These are phyloP conservation scores for Pachypanchax playfairii DNA, from an alignment of 2,113 vertebrate species.

Conservation along the genomic window DNA sequence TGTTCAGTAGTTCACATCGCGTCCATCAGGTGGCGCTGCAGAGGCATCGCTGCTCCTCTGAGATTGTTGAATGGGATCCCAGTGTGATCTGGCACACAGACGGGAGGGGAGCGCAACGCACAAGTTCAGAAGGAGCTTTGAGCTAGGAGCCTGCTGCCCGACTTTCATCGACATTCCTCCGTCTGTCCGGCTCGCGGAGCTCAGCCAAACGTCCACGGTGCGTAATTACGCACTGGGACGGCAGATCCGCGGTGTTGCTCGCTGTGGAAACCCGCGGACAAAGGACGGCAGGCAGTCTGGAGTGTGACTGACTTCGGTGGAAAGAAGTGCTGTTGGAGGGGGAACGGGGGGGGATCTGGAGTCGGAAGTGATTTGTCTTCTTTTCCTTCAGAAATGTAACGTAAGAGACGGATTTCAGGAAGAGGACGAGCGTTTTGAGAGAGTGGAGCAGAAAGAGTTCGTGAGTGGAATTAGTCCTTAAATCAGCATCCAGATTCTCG, in stretches of 20 bases:
- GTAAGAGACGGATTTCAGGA: constrained; percentile 27
- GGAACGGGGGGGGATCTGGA: constrained; percentile 37
- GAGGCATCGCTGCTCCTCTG: constrained; percentile 26
- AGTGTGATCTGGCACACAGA: constrained; percentile 39
- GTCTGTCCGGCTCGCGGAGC: constrained; percentile 10
- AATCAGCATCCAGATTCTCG: constrained; percentile 44
- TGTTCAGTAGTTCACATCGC: neutral
- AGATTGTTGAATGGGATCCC: constrained; percentile 56
- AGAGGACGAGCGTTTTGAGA: constrained; percentile 6
- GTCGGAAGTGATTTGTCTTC: constrained; percentile 65
- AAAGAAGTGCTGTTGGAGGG: constrained; percentile 49
- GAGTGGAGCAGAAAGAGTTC: constrained; percentile 13
- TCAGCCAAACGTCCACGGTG: constrained; percentile 31
- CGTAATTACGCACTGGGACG: constrained; percentile 61
- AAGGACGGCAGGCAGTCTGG: constrained; percentile 53
- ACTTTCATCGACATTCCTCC: constrained; percentile 35
- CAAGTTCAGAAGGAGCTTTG: constrained; percentile 50
- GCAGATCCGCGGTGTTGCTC: constrained; percentile 16
- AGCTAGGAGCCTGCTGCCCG: constrained; percentile 23
- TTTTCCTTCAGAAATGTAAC: constrained; percentile 35
- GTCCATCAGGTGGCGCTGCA: constrained; percentile 57
- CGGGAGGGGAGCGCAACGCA: constrained; percentile 41
- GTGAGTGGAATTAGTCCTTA: constrained; percentile 24
- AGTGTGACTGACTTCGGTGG: constrained; percentile 56
- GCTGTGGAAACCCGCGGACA: constrained; percentile 61